Evolutionary conservation across 92 coral and sea anemone species (phyloP), one percentile per base, ranked within the genome.

Genomic region (Desmophyllum pertusum): DNA sequence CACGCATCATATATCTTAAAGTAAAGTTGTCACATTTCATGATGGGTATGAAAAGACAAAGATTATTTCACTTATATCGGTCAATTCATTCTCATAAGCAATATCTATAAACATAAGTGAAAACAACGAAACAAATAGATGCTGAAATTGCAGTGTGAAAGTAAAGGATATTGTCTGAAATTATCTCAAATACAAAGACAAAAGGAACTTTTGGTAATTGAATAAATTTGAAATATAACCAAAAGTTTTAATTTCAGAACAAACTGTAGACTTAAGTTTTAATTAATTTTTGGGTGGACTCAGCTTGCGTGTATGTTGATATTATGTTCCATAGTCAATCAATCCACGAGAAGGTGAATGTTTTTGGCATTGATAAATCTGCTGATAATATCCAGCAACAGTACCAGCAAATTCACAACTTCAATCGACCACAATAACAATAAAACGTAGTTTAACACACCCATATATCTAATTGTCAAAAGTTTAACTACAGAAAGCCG

Each of bases 201-300:
- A 14, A 17, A 48, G 25, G 59, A 38, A n/a, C 25, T 74, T 74
- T 48, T 8, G 59, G 65, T 52, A 75, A 75, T 51, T 51, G 65
- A 75, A 75, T 52, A 75, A 45, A 33, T 75, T 75, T 52, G 42
- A 36, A 52, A 75, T 45, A 52, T 33, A 75, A 33, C 65, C 79
- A 75, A 75, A 36, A 52, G 79, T 51, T 75, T 75, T 19, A 75
- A 75, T 75, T 75, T 75, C 79, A 52, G 30, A 31, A 66, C 66
- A 75, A 35, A 75, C 65, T 75, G 41, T 51, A 13, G 64, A 8
- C 43, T 75, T 50, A 36, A 53, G 10, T 51, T 73, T 73, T 73
- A 73, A 73, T 73, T 73, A 73, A 75, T 31, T 36, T 9, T 36
- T 31, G 29, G 40, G 43, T 31, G 21, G 31, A 33, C 43, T 75